Base-by-base conservation (phyloP, 2,797 vertebrate species). In the Tragelaphus oryx region DNA sequence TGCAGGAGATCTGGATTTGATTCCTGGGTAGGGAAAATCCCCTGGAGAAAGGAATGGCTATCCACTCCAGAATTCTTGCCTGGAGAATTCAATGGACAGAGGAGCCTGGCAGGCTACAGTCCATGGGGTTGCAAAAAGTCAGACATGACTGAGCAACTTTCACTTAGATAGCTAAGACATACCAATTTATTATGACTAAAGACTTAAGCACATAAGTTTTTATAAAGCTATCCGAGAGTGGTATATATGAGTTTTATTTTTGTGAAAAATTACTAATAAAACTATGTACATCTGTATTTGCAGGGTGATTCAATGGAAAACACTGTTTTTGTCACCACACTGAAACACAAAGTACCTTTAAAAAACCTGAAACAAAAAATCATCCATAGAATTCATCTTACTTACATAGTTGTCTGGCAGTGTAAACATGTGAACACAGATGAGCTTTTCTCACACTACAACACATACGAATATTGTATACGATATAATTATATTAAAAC, bases 151-250 rank as follows among this genome's bases (percentile, higher is more conserved):
- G 5, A 68, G 65, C 33, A 68, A 68, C 33, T 68, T 68, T 68
- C 65, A 22, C 33, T 95, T 91, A 65, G 80, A 0, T 50, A 96
- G 96, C 8, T 84, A 1, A 96, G 24, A 10, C 20, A 84, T 46
- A 86, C 30, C 48, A 74, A 74, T 91, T 97, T 62, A 95, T 89
- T 59, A 86, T 93, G 24, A 65, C 20, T 92, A 96, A 91, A 91
- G 44, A 44, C 54, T 60, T 28, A 48, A 85, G 12, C 82, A 91
- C 50, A 65, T 41, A 94, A 37, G 41, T 68, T 96, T 89, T 55
- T 44, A 37, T 87, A 96, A 85, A 96, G n/a, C 17, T 89, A 28
- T 89, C 84, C 88, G 55, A 84, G 94, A 86, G 33, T 57, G 48
- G 30, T 14, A 14, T 18, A 12, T 6, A 57, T 82, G 68, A 33